A percentile compares a stretch with the other conserved stretches of the same genome.
Evolutionary conservation across 2,113 vertebrate genomes (phyloP).

Genomic region (Caracal caracal): DNA sequence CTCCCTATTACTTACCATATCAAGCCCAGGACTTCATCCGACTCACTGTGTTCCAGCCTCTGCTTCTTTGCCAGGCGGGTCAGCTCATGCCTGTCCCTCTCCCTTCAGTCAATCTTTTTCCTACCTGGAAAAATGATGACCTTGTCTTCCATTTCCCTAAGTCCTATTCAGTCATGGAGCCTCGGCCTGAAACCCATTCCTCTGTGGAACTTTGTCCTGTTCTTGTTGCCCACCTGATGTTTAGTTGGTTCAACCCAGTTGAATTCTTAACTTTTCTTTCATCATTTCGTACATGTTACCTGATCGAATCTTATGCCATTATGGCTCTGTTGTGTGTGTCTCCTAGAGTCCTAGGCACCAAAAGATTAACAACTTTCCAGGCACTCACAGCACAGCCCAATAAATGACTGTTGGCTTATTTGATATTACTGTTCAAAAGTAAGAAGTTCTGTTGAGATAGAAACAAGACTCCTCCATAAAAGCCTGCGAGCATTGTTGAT

Average conservation of each 20-base stretch:
- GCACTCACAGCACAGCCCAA: background rate
- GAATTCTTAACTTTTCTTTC: background rate
- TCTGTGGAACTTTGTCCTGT: background rate
- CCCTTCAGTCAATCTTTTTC: background rate
- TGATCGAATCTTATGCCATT: background rate
- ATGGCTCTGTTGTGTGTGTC: background rate
- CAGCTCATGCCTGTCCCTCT: background rate
- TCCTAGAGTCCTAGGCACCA: background rate
- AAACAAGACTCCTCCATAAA: background rate
- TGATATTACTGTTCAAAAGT: background rate
- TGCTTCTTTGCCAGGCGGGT: background rate
- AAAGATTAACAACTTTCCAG: background rate
- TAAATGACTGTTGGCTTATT: background rate
- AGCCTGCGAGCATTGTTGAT: background rate
- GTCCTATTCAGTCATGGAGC: background rate
- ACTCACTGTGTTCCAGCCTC: background rate
- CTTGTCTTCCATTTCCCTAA: background rate
- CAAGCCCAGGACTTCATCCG: background rate
- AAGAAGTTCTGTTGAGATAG: background rate
- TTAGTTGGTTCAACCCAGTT: background rate
- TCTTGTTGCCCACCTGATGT: background rate
- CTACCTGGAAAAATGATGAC: background rate
- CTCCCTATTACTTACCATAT: background rate
- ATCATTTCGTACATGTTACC: background rate
- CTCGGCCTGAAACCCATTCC: background rate